These are phyloP conservation scores for Lepidochrysops patricia DNA, from an alignment of 2,888 invertebrate genomes.

Conservation along the genomic window DNA sequence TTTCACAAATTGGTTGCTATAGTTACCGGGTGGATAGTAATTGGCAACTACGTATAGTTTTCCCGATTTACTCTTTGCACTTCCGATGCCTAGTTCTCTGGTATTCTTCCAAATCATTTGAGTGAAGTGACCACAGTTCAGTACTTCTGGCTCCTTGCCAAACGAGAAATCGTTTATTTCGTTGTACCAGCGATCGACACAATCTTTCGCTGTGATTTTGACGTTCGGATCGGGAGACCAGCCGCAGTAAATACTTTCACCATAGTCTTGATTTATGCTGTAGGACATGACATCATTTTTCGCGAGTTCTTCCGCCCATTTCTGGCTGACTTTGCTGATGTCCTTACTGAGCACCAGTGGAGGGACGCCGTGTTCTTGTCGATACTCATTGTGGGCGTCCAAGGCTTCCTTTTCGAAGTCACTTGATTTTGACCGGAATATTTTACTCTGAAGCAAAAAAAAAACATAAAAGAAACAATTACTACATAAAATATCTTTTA, in stretches of 20 bases:
- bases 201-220: constrained; percentile 79
- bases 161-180: constrained; percentile 82
- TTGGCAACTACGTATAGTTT: constrained; percentile 90
- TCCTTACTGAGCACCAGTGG: constrained; percentile 75
- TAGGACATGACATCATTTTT: constrained; percentile 78
- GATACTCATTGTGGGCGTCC: constrained; percentile 57
- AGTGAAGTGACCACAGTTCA: constrained; percentile 80
- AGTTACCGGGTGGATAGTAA: constrained; percentile 89
- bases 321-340: constrained; percentile 77
- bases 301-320: constrained; percentile 82
- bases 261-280: constrained; percentile 76
- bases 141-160: constrained; percentile 77
- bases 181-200: constrained; percentile 84
- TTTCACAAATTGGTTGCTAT: constrained; percentile 78
- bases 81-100: constrained; percentile 83
- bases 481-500: no score
- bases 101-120: constrained; percentile 89
- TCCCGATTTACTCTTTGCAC: constrained; percentile 82
- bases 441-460: constrained; percentile 51
- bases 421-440: constrained; percentile 51
- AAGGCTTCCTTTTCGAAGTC: constrained; percentile 61
- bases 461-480: background rate
- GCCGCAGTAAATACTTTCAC: constrained; percentile 82
- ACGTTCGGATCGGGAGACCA: constrained; percentile 79
- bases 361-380: constrained; percentile 58